Percentiles rank a stretch among this genome's conserved stretches.
These are phyloP conservation scores for Papilio elwesi DNA, from an alignment of 2,888 invertebrate genomes.

Conservation along the genomic window DNA sequence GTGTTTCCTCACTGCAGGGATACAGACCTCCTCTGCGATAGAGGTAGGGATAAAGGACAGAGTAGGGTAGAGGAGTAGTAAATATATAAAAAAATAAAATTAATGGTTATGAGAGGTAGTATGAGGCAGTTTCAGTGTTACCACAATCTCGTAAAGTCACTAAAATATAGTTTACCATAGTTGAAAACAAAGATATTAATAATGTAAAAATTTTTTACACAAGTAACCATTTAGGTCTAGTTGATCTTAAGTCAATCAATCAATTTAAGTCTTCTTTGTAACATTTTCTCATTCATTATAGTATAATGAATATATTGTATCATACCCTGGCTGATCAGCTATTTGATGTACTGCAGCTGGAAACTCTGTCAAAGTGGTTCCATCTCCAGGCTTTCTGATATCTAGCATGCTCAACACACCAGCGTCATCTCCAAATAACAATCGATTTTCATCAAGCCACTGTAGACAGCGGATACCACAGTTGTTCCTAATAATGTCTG, in stretches of 20 bases:
- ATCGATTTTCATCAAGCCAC: conserved; percentile 71
- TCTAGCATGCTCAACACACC: conserved; percentile 68
- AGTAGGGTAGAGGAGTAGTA: too few relatives aligned
- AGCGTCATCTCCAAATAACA: conserved; percentile 77
- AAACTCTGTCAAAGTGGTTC: conserved; percentile 60
- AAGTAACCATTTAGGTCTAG: too few relatives aligned
- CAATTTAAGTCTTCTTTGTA: too few relatives aligned
- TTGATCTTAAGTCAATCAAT: too few relatives aligned
- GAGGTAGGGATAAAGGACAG: too few relatives aligned
- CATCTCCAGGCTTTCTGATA: conserved; percentile 59
- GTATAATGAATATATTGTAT: neutral
- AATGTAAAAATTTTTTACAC: too few relatives aligned
- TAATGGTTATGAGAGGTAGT: neutral
- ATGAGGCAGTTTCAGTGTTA: neutral
- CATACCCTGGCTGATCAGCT: conserved; percentile 62
- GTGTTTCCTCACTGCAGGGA: too few relatives aligned
- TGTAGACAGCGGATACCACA: conserved; percentile 72
- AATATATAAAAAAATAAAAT: neutral
- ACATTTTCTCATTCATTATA: neutral
- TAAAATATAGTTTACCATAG: too few relatives aligned
- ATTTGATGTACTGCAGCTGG: conserved; percentile 73
- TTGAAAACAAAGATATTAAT: too few relatives aligned
- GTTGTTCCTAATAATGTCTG: conserved; percentile 69
- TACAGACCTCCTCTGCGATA: too few relatives aligned
- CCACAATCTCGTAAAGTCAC: too few relatives aligned